Percentiles rank a stretch among this genome's conserved stretches.
phyloP scores from a whole-genome alignment of 2,888 invertebrate genomes.

The Agrochola litura region DNA sequence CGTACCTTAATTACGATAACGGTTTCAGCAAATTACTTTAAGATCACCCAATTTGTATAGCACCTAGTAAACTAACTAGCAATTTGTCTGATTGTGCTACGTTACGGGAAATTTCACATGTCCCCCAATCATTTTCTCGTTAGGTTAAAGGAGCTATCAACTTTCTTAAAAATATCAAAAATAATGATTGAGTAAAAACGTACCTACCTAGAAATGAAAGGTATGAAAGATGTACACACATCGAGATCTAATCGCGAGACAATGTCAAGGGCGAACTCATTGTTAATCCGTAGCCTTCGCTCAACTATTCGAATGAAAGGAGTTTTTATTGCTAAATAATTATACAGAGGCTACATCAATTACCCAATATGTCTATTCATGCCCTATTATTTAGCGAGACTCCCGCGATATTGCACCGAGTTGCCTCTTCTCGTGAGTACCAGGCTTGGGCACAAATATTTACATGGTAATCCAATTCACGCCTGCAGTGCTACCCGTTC shows the following conservation, averaged over 20 bases:
- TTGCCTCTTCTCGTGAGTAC: slow-evolving; percentile 58
- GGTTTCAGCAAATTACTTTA: slow-evolving; percentile 18
- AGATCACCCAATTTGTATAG: slow-evolving; percentile 27
- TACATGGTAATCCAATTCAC: slow-evolving; percentile 61
- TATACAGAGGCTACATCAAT: slow-evolving; percentile 61
- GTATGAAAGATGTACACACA: slow-evolving; percentile 48
- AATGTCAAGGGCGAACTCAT: slow-evolving; percentile 60
- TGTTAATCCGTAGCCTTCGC: slow-evolving; percentile 58
- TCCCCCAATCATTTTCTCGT: slow-evolving; percentile 30
- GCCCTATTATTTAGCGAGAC: slow-evolving; percentile 57
- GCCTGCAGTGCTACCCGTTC: slow-evolving; percentile 40
- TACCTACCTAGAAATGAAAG: slow-evolving; percentile 32
- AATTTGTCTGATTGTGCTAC: slow-evolving; percentile 25
- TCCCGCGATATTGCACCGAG: slow-evolving; percentile 60
- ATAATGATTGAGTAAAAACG: background rate
- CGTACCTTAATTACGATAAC: slow-evolving; percentile 22
- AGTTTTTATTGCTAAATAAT: slow-evolving; percentile 68
- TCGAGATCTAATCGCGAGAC: slow-evolving; percentile 51
- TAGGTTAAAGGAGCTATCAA: slow-evolving; percentile 5
- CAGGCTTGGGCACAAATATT: slow-evolving; percentile 58
- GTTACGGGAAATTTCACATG: slow-evolving; percentile 3
- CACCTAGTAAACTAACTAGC: background rate
- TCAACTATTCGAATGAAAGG: slow-evolving; percentile 59
- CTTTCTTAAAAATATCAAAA: slow-evolving; percentile 20
- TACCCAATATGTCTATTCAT: slow-evolving; percentile 64